Conservation (phyloP, 2,113 vertebrate species). For the Pelvicachromis taeniatus region DNA sequence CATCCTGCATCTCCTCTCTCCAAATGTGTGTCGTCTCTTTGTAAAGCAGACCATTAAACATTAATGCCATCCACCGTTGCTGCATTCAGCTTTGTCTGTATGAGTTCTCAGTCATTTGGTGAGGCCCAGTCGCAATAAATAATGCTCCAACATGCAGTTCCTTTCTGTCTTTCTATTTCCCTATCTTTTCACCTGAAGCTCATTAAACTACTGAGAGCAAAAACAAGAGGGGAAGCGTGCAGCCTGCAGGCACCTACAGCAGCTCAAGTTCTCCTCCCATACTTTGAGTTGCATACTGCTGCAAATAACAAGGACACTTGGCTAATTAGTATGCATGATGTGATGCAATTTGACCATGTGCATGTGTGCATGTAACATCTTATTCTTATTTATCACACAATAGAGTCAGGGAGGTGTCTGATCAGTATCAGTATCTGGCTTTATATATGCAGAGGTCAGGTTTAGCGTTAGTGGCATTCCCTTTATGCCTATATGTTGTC, state of each 20-base stretch:
- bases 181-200: not conserved
- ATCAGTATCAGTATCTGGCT: not conserved
- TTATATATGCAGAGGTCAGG: too few relatives aligned
- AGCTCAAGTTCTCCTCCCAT: not conserved
- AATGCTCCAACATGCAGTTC: not conserved
- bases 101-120: not conserved
- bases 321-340: not conserved
- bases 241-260: conserved; percentile 7
- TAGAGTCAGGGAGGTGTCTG: not conserved
- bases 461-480: too few relatives aligned
- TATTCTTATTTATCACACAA: not conserved
- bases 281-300: not conserved
- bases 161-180: not conserved
- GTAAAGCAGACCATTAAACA: conserved; percentile 30
- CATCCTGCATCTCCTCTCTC: not conserved
- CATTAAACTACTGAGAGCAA: conserved; percentile 12
- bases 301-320: not conserved
- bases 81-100: not conserved
- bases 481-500: not conserved
- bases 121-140: not conserved
- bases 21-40: not conserved
- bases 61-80: conserved; percentile 22
- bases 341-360: not conserved
- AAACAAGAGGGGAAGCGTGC: not conserved
- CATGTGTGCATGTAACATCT: not conserved